Percentiles rank a stretch among this genome's conserved stretches.
Conservation (phyloP, 2,888 invertebrate species). For the Dolichopus griseipennis region DNA sequence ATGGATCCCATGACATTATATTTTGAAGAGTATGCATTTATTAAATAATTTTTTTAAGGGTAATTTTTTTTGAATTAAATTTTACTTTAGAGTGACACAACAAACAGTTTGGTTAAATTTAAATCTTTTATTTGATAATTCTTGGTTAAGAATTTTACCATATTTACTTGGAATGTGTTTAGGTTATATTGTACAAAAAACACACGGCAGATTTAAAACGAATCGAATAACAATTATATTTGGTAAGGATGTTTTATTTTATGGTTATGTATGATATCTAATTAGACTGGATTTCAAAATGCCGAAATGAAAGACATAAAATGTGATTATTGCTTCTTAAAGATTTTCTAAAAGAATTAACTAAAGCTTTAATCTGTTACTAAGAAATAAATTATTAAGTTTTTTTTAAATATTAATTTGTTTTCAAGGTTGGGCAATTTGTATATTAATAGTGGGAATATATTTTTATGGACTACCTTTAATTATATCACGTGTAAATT, state of each 20-base stretch:
- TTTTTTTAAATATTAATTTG: background rate
- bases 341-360: too few relatives aligned
- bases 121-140: slow-evolving; percentile 61
- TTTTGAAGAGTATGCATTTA: background rate
- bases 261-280: too few relatives aligned
- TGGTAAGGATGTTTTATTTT: slow-evolving; percentile 23
- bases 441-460: slow-evolving; percentile 24
- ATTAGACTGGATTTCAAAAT: too few relatives aligned
- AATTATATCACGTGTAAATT: slow-evolving; percentile 22
- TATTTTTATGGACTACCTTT: slow-evolving; percentile 28
- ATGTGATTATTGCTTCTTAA: too few relatives aligned
- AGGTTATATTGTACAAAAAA: slow-evolving; percentile 62
- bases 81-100: slow-evolving; percentile 18
- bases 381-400: background rate
- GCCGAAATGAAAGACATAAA: too few relatives aligned
- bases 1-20: slow-evolving; percentile 22
- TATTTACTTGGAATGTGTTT: slow-evolving; percentile 64
- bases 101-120: slow-evolving; percentile 42
- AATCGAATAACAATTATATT: slow-evolving; percentile 25
- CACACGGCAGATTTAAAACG: slow-evolving; percentile 44
- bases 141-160: slow-evolving; percentile 64
- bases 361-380: too few relatives aligned
- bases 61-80: background rate
- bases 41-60: slow-evolving; percentile 13
- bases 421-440: slow-evolving; percentile 30